Evolutionary conservation across 2,113 vertebrate species (phyloP).

Genomic region (Alexandromys fortis): DNA sequence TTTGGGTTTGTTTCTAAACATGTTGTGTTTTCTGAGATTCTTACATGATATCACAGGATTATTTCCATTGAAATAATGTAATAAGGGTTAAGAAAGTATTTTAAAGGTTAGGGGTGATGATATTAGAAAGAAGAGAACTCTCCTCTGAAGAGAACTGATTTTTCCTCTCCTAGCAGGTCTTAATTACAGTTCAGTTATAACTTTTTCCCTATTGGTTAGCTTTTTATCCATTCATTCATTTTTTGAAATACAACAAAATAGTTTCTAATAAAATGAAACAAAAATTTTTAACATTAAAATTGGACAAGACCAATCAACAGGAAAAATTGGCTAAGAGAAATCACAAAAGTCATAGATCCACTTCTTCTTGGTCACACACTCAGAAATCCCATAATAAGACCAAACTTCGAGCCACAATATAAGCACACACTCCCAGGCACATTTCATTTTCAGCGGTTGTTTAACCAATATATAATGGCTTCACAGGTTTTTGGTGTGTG

Average conservation of each 20-base stretch:
- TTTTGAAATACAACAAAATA: background rate
- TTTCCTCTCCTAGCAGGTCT: background rate
- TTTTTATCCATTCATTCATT: background rate
- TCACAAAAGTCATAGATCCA: background rate
- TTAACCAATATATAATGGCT: background rate
- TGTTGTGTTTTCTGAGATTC: background rate
- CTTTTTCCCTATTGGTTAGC: background rate
- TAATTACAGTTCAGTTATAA: background rate
- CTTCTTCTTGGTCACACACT: background rate
- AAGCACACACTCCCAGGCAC: background rate
- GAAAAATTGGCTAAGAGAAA: background rate
- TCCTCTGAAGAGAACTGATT: background rate
- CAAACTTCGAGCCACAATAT: background rate
- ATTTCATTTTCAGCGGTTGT: background rate
- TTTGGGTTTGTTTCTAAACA: background rate
- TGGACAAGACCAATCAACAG: background rate
- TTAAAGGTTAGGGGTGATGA: background rate
- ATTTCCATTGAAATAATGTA: background rate
- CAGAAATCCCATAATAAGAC: background rate
- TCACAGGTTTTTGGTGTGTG: background rate
- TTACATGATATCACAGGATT: background rate
- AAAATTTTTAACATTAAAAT: background rate
- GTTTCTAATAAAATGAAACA: background rate
- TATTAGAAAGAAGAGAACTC: background rate
- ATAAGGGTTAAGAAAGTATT: background rate